Evolutionary conservation across 2,797 vertebrate genomes (phyloP).

Genomic region (Nannoperca australis): DNA sequence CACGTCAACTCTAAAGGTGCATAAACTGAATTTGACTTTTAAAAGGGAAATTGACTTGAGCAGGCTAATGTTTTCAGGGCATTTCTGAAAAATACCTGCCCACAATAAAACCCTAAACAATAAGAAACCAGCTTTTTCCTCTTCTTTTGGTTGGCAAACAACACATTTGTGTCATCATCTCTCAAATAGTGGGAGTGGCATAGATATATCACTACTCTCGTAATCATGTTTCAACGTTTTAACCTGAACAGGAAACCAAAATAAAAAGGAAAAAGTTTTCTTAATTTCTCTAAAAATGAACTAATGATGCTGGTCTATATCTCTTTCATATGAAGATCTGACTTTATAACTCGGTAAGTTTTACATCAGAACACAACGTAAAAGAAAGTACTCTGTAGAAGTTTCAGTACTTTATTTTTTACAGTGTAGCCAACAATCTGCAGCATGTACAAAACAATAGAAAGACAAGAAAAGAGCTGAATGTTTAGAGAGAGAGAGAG

Average conservation of each 20-base stretch:
- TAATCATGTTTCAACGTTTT: neutral
- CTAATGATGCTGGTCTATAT: neutral
- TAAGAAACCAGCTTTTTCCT: neutral
- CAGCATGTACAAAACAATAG: conserved; percentile 9
- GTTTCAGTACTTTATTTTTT: conserved; percentile 2
- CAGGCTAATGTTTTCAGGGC: neutral
- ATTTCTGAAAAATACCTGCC: neutral
- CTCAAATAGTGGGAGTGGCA: too few species aligned
- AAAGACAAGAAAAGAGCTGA: conserved; percentile 22
- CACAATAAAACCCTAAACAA: neutral
- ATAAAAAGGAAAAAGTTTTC: neutral
- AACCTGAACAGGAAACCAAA: neutral
- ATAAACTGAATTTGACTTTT: neutral
- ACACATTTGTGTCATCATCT: neutral
- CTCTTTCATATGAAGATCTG: neutral
- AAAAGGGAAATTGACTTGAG: too few species aligned
- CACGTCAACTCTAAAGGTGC: neutral
- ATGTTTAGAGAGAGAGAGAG: neutral
- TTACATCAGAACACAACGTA: neutral
- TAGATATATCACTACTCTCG: neutral
- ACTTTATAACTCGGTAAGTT: neutral
- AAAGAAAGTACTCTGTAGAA: neutral
- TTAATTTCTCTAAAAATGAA: neutral
- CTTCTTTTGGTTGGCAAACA: neutral
- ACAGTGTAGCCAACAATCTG: conserved; percentile 8